Conservation (phyloP, 2,113 vertebrate species). For the Oryzias celebensis region DNA sequence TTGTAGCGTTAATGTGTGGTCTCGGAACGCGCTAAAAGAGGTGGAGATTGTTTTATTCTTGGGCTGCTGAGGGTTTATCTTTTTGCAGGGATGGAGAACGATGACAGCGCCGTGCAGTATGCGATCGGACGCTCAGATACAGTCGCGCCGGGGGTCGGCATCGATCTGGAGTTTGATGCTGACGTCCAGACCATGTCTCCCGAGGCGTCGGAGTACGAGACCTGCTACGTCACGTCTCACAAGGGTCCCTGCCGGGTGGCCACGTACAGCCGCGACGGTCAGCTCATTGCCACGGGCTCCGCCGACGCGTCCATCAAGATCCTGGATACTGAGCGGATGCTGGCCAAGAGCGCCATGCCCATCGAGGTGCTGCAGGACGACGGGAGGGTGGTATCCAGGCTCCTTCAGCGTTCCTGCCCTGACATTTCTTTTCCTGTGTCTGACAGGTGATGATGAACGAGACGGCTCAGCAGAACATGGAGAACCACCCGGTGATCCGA, state of each 20-base stretch:
- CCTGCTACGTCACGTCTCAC: conserved; percentile 97
- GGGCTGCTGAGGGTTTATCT: too few species aligned
- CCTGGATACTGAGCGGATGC: conserved; percentile 96
- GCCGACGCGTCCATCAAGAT: conserved; percentile 98
- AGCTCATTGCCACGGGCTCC: conserved; percentile 95
- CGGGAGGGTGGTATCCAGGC: too few species aligned
- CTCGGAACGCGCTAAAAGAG: too few species aligned
- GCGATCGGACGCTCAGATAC: conserved; percentile 96
- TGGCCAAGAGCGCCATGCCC: conserved; percentile 98
- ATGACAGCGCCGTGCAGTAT: conserved; percentile 94
- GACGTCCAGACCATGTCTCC: conserved; percentile 98
- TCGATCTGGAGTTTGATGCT: conserved; percentile 95
- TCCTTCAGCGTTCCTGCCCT: too few species aligned
- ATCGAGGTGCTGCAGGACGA: conserved; percentile 82
- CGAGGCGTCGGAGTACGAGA: conserved; percentile 96
- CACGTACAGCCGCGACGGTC: conserved; percentile 93
- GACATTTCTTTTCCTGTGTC: background rate
- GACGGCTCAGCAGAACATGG: conserved; percentile 98
- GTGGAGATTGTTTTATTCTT: background rate
- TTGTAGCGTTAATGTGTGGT: too few species aligned
- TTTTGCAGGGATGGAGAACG: conserved; percentile 92
- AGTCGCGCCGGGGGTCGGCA: conserved; percentile 93
- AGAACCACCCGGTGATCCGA: conserved; percentile 97
- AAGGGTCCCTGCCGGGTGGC: conserved; percentile 95
- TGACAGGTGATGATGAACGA: conserved; percentile 99